Percentiles rank a stretch among this genome's conserved stretches.
These are phyloP conservation scores for Adelges cooleyi DNA, from an alignment of 1,140 invertebrate species.

Conservation along the genomic window DNA sequence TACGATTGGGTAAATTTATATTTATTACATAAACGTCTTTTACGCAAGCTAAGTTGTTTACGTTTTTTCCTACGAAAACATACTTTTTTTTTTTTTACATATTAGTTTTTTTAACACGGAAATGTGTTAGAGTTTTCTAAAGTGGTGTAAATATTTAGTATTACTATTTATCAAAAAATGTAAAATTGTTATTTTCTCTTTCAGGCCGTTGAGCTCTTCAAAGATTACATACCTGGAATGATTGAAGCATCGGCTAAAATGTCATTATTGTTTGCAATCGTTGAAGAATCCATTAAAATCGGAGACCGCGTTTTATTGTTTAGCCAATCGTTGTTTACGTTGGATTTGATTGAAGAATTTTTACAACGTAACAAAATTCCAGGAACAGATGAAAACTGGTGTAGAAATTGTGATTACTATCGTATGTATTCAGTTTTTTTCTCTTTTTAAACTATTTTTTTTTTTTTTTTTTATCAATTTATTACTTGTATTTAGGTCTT, in stretches of 20 bases:
- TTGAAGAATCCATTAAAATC: slow-evolving; percentile 73
- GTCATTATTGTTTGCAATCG: slow-evolving; percentile 82
- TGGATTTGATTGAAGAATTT: slow-evolving; percentile 95
- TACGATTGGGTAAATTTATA: slow-evolving; percentile 68
- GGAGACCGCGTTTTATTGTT: slow-evolving; percentile 93
- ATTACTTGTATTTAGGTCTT: slow-evolving; percentile 47
- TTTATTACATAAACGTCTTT: too few species aligned
- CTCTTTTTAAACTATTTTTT: too few species aligned
- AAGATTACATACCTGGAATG: slow-evolving; percentile 74
- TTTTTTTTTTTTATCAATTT: not conserved
- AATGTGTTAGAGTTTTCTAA: too few species aligned
- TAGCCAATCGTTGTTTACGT: slow-evolving; percentile 88
- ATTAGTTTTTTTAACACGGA: not conserved
- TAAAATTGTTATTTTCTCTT: too few species aligned
- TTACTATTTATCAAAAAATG: not conserved
- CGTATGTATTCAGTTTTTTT: slow-evolving; percentile 53
- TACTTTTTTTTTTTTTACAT: not conserved
- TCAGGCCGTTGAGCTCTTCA: slow-evolving; percentile 70
- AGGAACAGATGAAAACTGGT: slow-evolving; percentile 61
- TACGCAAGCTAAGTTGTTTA: not conserved
- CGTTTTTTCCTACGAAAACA: not conserved
- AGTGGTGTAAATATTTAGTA: too few species aligned
- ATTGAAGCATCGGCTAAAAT: slow-evolving; percentile 93
- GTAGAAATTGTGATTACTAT: slow-evolving; percentile 78
- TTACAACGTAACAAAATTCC: slow-evolving; percentile 67